Percentiles rank a stretch among this genome's conserved stretches.
Conservation (phyloP, 2,113 vertebrate species). For the Semicossyphus pulcher region DNA sequence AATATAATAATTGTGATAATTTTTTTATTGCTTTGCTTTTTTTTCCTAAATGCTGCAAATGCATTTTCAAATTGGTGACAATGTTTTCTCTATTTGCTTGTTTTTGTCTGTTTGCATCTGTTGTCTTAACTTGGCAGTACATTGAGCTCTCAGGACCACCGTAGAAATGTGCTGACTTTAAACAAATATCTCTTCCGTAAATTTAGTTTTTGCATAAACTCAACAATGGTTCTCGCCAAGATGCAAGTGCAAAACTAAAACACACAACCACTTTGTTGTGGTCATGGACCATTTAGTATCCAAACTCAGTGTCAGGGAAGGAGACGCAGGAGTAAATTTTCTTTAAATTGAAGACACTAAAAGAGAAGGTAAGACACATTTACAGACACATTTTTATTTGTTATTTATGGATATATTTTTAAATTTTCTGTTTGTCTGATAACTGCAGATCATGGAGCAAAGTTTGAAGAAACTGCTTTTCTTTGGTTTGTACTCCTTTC, state of each 20-base stretch:
- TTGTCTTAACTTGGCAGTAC: background rate
- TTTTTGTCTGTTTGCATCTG: conserved; percentile 3
- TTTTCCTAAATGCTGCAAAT: background rate
- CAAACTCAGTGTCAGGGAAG: background rate
- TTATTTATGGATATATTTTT: background rate
- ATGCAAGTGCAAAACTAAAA: background rate
- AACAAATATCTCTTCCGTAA: background rate
- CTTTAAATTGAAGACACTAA: background rate
- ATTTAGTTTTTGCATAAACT: background rate
- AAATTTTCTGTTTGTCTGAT: background rate
- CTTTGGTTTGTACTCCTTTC: conserved; percentile 6
- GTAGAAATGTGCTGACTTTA: background rate
- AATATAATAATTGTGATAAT: too few relatives aligned
- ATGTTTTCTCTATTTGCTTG: background rate
- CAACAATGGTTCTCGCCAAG: background rate
- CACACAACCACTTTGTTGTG: background rate
- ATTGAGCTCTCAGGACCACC: background rate
- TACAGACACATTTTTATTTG: background rate
- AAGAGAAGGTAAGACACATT: background rate
- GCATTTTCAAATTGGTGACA: background rate
- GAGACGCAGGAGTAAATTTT: background rate
- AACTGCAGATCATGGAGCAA: background rate
- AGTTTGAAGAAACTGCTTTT: conserved; percentile 4
- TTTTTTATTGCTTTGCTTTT: too few relatives aligned
- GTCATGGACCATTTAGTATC: conserved; percentile 4